Conservation (phyloP, 2,797 vertebrate species). For the Alcedo quadribrachys region DNA sequence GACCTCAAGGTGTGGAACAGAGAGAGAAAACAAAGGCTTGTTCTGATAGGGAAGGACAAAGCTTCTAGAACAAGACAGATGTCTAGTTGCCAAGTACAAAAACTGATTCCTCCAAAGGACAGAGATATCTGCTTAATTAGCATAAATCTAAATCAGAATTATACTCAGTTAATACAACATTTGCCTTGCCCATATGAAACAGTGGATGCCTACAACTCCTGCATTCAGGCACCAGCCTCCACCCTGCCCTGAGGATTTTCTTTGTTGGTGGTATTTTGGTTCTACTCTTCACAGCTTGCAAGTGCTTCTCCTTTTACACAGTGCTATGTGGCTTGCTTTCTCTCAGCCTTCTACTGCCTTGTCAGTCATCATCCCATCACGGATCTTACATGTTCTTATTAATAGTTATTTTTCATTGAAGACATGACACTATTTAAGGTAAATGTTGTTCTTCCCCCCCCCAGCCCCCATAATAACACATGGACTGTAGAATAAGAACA, state of each 20-base stretch:
- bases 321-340: neutral
- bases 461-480: neutral
- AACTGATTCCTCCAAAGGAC: neutral
- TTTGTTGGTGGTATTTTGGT: neutral
- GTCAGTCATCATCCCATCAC: neutral
- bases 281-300: neutral
- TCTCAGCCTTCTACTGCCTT: neutral
- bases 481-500: neutral
- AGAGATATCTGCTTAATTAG: neutral
- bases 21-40: neutral
- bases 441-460: neutral
- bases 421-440: neutral
- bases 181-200: neutral
- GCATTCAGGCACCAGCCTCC: neutral
- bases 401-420: neutral
- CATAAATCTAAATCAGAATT: neutral
- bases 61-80: neutral
- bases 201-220: neutral
- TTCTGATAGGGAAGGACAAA: neutral
- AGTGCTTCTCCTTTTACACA: neutral
- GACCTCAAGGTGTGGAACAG: neutral
- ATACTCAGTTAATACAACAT: neutral
- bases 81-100: neutral
- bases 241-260: neutral
- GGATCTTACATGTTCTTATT: neutral